Percentiles rank a stretch among this genome's conserved stretches.
These are phyloP conservation scores for Thunnus maccoyii DNA, from an alignment of 2,113 vertebrate species.

Conservation along the genomic window DNA sequence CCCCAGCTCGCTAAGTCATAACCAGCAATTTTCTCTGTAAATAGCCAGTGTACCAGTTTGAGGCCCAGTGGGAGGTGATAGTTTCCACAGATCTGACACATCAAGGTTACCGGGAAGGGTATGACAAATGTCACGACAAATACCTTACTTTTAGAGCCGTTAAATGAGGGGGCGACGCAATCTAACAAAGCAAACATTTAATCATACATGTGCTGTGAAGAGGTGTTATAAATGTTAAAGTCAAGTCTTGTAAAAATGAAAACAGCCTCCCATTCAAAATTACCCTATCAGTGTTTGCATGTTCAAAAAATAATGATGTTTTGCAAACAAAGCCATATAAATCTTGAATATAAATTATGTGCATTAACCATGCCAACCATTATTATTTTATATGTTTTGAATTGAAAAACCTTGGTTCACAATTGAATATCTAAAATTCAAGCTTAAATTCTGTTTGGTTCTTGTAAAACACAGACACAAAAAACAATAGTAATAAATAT, in stretches of 20 bases:
- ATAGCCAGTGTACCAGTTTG: slow-evolving; percentile 48
- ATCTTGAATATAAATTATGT: too few species aligned
- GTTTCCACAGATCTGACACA: slow-evolving; percentile 48
- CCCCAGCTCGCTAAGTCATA: slow-evolving; percentile 55
- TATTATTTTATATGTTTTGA: too few species aligned
- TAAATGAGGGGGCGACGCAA: slow-evolving; percentile 6
- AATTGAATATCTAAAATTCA: too few species aligned
- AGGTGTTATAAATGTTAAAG: not conserved
- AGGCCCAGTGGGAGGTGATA: slow-evolving; percentile 34
- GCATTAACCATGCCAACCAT: too few species aligned
- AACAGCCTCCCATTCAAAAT: not conserved
- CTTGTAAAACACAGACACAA: too few species aligned
- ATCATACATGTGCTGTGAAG: not conserved
- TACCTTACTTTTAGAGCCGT: not conserved
- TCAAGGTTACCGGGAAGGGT: slow-evolving; percentile 54
- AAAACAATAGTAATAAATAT: too few species aligned
- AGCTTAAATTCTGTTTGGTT: too few species aligned
- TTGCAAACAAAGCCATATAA: too few species aligned
- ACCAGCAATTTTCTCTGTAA: slow-evolving; percentile 66
- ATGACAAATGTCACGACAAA: slow-evolving; percentile 30
- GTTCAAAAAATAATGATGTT: not conserved
- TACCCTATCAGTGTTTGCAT: not conserved
- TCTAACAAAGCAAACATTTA: slow-evolving; percentile 5
- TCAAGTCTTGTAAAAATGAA: not conserved
- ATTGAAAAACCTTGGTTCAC: too few species aligned